Percentiles rank a stretch among this genome's conserved stretches.
Evolutionary conservation across 2,888 invertebrate genomes (phyloP).

Genomic region (Archips xylosteana): DNA sequence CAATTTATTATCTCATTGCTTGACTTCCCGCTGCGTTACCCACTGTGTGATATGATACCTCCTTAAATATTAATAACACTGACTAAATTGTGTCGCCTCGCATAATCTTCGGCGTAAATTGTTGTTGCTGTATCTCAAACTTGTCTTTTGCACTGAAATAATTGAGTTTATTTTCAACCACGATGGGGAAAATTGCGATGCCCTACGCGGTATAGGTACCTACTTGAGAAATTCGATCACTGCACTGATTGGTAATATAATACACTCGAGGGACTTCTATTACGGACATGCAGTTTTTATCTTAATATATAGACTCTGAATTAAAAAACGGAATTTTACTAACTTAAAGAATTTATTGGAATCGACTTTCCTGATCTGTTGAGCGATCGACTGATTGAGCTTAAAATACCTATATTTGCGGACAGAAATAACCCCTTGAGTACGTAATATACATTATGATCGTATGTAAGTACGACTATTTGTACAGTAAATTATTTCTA

Average conservation of each 20-base stretch:
- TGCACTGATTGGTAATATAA: conserved; percentile 25
- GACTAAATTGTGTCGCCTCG: conserved; percentile 23
- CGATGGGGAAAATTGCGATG: neutral
- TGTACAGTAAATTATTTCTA: too few species aligned
- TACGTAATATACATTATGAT: too few species aligned
- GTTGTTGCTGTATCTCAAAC: neutral
- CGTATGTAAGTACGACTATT: too few species aligned
- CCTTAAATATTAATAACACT: conserved; percentile 34
- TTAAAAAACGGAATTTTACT: too few species aligned
- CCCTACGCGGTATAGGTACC: neutral
- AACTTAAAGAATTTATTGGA: too few species aligned
- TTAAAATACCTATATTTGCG: too few species aligned
- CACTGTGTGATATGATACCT: conserved; percentile 18
- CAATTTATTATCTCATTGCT: conserved; percentile 37
- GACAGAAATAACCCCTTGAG: too few species aligned
- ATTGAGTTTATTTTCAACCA: neutral
- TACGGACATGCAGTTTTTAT: neutral
- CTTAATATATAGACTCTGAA: neutral
- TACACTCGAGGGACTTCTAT: neutral
- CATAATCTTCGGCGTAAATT: neutral
- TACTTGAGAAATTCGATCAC: conserved; percentile 14
- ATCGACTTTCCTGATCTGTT: too few species aligned
- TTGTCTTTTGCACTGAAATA: too few species aligned
- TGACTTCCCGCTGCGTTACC: conserved; percentile 30
- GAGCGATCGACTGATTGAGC: too few species aligned